phyloP scores from a whole-genome alignment of 2,113 vertebrate genomes.

The Tiliqua scincoides region DNA sequence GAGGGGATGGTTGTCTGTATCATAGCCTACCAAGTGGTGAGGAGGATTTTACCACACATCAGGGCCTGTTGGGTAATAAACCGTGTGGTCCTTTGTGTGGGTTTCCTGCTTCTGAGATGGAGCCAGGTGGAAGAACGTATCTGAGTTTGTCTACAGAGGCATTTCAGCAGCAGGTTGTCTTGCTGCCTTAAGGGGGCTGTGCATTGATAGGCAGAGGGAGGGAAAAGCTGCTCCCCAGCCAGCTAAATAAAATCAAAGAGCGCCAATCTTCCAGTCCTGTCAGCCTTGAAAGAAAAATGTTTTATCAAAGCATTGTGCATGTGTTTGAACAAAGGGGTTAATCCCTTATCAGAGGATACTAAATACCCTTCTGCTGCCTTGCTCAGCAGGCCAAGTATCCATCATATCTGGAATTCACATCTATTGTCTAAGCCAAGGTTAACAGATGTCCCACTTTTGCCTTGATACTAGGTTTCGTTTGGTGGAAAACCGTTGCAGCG shows the following conservation, averaged over 20 bases:
- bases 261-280: conserved; percentile 9
- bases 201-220: conserved; percentile 10
- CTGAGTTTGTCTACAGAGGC: conserved; percentile 1
- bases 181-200: conserved; percentile 9
- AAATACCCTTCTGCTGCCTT: conserved; percentile 1
- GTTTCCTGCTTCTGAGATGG: neutral
- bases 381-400: neutral
- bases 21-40: neutral
- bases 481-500: neutral
- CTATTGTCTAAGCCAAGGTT: conserved; percentile 13
- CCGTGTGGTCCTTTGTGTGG: neutral
- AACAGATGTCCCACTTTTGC: conserved; percentile 4
- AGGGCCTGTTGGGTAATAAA: neutral
- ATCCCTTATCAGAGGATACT: neutral
- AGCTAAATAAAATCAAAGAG: neutral
- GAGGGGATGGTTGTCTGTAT: neutral
- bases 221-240: conserved; percentile 15
- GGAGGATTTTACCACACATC: neutral
- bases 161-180: conserved; percentile 20
- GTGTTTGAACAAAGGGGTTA: neutral
- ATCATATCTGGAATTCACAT: conserved; percentile 2
- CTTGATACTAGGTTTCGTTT: neutral
- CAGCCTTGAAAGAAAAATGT: neutral
- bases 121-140: neutral
- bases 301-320: neutral